Evolutionary conservation across 1,140 invertebrate species (phyloP).

Genomic region (Heliconius congener): DNA sequence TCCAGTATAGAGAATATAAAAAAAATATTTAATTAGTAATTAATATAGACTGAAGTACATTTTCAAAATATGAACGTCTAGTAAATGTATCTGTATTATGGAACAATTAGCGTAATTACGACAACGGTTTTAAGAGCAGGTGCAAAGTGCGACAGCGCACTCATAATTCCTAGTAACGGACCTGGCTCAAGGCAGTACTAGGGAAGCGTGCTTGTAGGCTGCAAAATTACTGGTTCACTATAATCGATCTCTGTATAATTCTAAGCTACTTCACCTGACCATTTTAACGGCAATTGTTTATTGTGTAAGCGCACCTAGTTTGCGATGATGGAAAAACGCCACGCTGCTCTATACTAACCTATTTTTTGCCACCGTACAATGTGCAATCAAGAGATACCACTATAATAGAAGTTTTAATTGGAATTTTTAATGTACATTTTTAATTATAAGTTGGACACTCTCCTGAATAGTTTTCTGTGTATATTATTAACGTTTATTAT

Average conservation of each 20-base stretch:
- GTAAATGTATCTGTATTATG: conserved; percentile 45
- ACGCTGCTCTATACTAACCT: conserved; percentile 32
- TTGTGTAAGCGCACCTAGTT: conserved; percentile 48
- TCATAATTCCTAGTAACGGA: conserved; percentile 78
- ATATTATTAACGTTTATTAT: neutral
- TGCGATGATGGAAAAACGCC: conserved; percentile 38
- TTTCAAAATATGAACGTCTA: conserved; percentile 42
- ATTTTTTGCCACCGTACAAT: conserved; percentile 35
- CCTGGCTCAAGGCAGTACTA: conserved; percentile 71
- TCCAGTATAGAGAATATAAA: too few species aligned
- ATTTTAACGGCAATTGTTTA: conserved; percentile 68
- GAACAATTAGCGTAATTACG: conserved; percentile 74
- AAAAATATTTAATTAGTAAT: neutral
- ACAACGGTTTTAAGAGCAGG: conserved; percentile 74
- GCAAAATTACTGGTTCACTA: conserved; percentile 71
- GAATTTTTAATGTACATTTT: conserved; percentile 1
- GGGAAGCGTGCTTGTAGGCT: conserved; percentile 72
- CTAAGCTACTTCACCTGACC: conserved; percentile 66
- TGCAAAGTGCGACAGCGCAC: conserved; percentile 65
- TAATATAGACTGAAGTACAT: conserved; percentile 33
- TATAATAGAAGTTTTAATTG: conserved; percentile 23
- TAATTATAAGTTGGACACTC: conserved; percentile 10
- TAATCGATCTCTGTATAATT: conserved; percentile 73
- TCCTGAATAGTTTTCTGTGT: conserved; percentile 5
- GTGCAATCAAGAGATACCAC: conserved; percentile 30